Conservation (phyloP, 2,113 vertebrate species). For the Accipiter virgatus region DNA sequence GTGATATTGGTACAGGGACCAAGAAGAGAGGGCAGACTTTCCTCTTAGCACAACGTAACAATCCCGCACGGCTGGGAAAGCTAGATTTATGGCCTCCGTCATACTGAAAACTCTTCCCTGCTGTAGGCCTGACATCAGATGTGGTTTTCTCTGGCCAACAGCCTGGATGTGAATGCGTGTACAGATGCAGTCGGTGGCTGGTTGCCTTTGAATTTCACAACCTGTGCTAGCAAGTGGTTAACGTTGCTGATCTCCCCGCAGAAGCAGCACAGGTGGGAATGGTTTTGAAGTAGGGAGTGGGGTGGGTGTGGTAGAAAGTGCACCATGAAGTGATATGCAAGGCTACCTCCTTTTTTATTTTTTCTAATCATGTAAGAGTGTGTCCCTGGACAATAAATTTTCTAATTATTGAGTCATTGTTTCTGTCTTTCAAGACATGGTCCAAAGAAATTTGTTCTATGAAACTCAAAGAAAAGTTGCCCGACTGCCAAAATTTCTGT, state of each 20-base stretch:
- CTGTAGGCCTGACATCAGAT: background rate
- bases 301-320: background rate
- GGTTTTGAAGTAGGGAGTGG: background rate
- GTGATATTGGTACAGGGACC: background rate
- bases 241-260: background rate
- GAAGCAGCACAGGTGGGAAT: background rate
- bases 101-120: background rate
- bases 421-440: conserved; percentile 74
- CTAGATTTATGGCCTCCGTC: background rate
- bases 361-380: background rate
- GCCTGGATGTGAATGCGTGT: background rate
- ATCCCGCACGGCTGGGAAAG: background rate
- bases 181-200: background rate
- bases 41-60: background rate
- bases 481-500: conserved; percentile 72
- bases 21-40: background rate
- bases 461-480: conserved; percentile 72
- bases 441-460: conserved; percentile 76
- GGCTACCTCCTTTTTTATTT: background rate
- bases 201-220: background rate
- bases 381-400: background rate
- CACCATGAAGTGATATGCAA: background rate
- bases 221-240: background rate
- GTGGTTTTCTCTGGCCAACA: background rate
- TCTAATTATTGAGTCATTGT: background rate